Percentiles rank a stretch among this genome's conserved stretches.
Evolutionary conservation across 2,888 invertebrate species (phyloP).

Genomic region (Eledone cirrhosa): DNA sequence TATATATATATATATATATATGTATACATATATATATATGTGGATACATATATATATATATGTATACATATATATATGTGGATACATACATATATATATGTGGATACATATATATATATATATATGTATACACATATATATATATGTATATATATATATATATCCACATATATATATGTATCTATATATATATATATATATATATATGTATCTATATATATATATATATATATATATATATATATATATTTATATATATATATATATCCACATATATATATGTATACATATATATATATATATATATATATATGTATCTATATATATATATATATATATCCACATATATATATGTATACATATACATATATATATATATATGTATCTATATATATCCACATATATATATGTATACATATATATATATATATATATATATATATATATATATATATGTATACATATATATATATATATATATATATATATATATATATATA

Average conservation of each 20-base stretch:
- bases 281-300: neutral
- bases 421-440: neutral
- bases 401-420: neutral
- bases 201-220: neutral
- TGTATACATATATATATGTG: neutral
- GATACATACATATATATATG: neutral
- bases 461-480: neutral
- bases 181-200: neutral
- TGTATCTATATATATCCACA: neutral
- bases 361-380: neutral
- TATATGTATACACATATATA: neutral
- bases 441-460: neutral
- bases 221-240: neutral
- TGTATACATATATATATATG: neutral
- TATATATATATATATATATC: neutral
- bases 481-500: neutral
- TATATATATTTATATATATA: neutral
- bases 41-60: neutral
- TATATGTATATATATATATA: neutral
- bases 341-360: neutral
- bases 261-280: neutral
- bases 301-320: conserved; percentile 1
- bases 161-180: neutral
- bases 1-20: neutral
- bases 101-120: neutral